phyloP scores from a whole-genome alignment of 1,140 invertebrate species.

The Atta colombica region DNA sequence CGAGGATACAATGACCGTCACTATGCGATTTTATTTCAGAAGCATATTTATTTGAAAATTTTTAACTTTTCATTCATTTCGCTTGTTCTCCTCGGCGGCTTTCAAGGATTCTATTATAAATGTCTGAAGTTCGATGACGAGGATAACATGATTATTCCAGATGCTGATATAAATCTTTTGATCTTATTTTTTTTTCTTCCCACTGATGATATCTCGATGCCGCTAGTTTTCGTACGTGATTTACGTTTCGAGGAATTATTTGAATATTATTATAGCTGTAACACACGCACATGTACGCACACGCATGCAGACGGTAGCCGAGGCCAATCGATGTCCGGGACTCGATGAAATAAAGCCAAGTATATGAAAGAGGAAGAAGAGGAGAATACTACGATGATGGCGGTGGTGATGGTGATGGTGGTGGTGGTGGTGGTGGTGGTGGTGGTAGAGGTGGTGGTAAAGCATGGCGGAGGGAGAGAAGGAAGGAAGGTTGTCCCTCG shows the following conservation, averaged over 20 bases:
- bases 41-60: not conserved
- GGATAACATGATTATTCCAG: conserved; percentile 1
- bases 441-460: not conserved
- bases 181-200: not conserved
- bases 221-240: conserved; percentile 16
- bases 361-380: conserved; percentile 59
- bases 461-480: conserved; percentile 62
- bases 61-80: not conserved
- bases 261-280: conserved; percentile 67
- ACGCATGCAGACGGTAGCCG: conserved; percentile 50
- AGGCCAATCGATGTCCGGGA: conserved; percentile 73
- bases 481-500: conserved; percentile 78
- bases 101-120: not conserved
- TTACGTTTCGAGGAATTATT: conserved; percentile 63
- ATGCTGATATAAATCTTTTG: conserved; percentile 9
- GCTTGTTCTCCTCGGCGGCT: not conserved
- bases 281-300: conserved; percentile 5
- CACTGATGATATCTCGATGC: not conserved
- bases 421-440: not conserved
- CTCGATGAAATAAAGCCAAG: conserved; percentile 71
- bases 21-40: not conserved
- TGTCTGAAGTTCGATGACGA: not conserved
- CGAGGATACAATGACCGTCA: not conserved
- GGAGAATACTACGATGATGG: conserved; percentile 30
- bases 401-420: not conserved